These are phyloP conservation scores for Sepiola atlantica DNA, from an alignment of 2,888 invertebrate genomes.

Conservation along the genomic window DNA sequence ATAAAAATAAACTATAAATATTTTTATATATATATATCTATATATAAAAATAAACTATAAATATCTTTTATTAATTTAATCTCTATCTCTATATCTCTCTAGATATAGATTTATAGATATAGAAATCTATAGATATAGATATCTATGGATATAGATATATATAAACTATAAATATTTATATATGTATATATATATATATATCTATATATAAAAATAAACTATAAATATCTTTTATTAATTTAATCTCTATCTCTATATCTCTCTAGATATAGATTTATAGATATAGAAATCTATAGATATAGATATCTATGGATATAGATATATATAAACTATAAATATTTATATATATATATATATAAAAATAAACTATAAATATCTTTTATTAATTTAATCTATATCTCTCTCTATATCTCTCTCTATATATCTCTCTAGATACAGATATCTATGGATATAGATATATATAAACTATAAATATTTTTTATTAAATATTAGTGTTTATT, in stretches of 20 bases:
- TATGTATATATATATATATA: background rate
- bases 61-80: no score
- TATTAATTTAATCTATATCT: background rate
- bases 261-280: background rate
- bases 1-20: no score
- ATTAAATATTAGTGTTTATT: no score
- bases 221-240: no score
- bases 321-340: background rate
- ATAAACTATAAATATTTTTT: no score
- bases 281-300: background rate
- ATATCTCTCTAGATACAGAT: background rate
- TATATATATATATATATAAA: slow-evolving; percentile 3
- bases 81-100: no score
- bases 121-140: background rate
- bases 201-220: no score
- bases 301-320: background rate
- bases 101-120: no score
- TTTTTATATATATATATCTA: no score
- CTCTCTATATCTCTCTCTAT: background rate
- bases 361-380: background rate
- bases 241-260: background rate
- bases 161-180: background rate
- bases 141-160: background rate
- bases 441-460: no score
- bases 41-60: no score